Percentiles rank a stretch among this genome's conserved stretches.
Conservation (phyloP, 2,113 vertebrate genomes). For the Colistium nudipinnis region DNA sequence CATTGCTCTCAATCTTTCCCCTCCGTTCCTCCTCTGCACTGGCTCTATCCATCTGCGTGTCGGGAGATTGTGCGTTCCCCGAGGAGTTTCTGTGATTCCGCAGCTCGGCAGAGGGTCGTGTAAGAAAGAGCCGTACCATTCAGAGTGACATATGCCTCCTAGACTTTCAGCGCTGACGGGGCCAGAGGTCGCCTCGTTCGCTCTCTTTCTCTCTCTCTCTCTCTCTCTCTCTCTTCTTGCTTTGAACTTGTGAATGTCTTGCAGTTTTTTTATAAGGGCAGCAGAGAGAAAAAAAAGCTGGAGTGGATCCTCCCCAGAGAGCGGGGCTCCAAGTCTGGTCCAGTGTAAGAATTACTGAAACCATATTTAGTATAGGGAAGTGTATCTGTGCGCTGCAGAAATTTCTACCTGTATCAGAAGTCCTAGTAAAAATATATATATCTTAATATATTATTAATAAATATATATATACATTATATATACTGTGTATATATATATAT, state of each 20-base stretch:
- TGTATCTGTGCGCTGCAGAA: no score
- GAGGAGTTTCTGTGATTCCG: conserved; percentile 35
- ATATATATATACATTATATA: no score
- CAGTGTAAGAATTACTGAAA: conserved; percentile 20
- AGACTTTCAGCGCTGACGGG: conserved; percentile 36
- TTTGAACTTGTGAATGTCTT: conserved; percentile 61
- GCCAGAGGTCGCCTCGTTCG: conserved; percentile 26
- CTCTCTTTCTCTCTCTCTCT: conserved; percentile 6
- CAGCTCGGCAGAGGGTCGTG: conserved; percentile 31
- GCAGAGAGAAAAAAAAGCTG: conserved; percentile 27
- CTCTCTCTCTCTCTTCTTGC: conserved; percentile 22
- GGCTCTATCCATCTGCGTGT: conserved; percentile 42
- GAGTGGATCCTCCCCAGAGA: conserved; percentile 37
- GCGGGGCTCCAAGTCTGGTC: conserved; percentile 9
- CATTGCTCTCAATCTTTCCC: conserved; percentile 35
- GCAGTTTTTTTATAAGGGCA: conserved; percentile 44
- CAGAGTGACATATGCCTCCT: conserved; percentile 50
- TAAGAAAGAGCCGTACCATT: conserved; percentile 22
- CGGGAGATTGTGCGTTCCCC: conserved; percentile 39
- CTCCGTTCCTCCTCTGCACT: conserved; percentile 11
- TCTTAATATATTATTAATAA: no score
- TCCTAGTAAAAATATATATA: no score
- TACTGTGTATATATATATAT: no score
- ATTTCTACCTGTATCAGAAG: no score
- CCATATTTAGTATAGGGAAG: neutral